These are phyloP conservation scores for Mellilla xanthometata DNA, from an alignment of 2,888 invertebrate genomes.

Conservation along the genomic window DNA sequence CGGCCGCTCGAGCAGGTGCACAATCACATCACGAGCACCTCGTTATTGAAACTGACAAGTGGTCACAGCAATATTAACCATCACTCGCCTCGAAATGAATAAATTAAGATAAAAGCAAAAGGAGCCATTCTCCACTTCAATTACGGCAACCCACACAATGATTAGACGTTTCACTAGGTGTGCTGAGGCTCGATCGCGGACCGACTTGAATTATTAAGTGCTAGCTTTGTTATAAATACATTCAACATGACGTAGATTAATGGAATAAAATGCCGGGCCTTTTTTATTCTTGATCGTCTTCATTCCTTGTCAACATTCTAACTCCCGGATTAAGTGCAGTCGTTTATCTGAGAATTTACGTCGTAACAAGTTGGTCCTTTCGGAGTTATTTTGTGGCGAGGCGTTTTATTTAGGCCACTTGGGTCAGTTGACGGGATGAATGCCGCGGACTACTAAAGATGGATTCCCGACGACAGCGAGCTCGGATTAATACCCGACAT, in stretches of 20 bases:
- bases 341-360: constrained; percentile 73
- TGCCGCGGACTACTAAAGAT: constrained; percentile 39
- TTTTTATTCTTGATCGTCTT: constrained; percentile 70
- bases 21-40: constrained; percentile 55
- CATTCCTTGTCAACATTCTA: constrained; percentile 75
- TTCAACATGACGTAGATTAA: constrained; percentile 75
- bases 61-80: constrained; percentile 78
- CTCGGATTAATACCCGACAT: constrained; percentile 43
- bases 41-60: constrained; percentile 74
- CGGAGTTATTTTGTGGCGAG: constrained; percentile 59
- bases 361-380: constrained; percentile 62
- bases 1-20: constrained; percentile 49
- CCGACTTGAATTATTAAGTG: constrained; percentile 73
- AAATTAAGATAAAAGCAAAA: constrained; percentile 78
- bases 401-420: constrained; percentile 60
- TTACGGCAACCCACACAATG: constrained; percentile 77
- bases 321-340: constrained; percentile 75
- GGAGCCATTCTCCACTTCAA: constrained; percentile 71
- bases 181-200: constrained; percentile 59
- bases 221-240: constrained; percentile 77
- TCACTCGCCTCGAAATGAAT: constrained; percentile 67
- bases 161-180: constrained; percentile 74
- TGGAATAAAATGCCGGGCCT: constrained; percentile 63
- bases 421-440: constrained; percentile 50
- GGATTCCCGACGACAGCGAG: constrained; percentile 37